phyloP scores from a whole-genome alignment of 1,140 invertebrate genomes.

The Euglossa dilemma region DNA sequence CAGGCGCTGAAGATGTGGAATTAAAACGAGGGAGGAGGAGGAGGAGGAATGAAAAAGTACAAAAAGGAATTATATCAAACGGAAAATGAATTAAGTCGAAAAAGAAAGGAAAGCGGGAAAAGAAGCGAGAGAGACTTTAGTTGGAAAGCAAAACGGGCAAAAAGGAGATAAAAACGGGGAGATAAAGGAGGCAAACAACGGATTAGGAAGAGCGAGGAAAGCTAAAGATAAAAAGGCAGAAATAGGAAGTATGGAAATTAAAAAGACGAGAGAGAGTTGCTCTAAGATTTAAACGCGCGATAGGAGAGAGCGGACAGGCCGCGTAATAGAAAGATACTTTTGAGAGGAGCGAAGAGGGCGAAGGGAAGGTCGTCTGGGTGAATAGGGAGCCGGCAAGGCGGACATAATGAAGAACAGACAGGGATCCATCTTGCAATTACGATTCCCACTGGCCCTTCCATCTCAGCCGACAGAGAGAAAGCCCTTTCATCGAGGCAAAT shows the following conservation, averaged over 20 bases:
- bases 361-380: slow-evolving; percentile 1
- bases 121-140: too few species aligned
- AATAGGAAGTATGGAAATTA: not conserved
- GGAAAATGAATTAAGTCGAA: too few species aligned
- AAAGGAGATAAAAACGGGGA: not conserved
- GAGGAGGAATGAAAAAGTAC: not conserved
- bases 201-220: not conserved
- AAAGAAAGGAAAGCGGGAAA: too few species aligned
- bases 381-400: slow-evolving; percentile 19
- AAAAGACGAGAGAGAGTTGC: not conserved
- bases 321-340: not conserved
- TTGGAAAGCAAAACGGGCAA: not conserved
- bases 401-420: slow-evolving; percentile 39
- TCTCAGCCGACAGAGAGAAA: slow-evolving; percentile 28
- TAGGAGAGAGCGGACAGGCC: not conserved
- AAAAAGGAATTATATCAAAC: not conserved
- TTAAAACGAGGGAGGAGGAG: not conserved
- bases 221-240: not conserved
- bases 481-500: slow-evolving; percentile 54
- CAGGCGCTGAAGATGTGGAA: not conserved
- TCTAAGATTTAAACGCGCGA: too few species aligned
- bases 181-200: not conserved
- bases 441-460: slow-evolving; percentile 42
- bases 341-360: not conserved
- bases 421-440: slow-evolving; percentile 50